Evolutionary conservation across 2,113 vertebrate species (phyloP).

Genomic region (Hassar affinis): DNA sequence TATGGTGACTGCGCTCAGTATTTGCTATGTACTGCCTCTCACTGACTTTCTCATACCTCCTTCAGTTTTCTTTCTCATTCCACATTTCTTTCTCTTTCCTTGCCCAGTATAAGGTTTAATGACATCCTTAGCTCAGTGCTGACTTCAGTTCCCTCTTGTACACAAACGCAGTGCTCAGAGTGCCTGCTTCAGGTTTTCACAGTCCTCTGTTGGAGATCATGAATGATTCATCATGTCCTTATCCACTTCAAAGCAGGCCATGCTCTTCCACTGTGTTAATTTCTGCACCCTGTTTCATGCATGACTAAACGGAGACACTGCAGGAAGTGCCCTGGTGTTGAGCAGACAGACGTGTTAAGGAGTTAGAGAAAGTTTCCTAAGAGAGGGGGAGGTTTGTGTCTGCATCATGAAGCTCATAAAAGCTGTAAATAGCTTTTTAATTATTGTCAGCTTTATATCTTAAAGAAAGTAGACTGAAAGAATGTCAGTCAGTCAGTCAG

Average conservation of each 20-base stretch:
- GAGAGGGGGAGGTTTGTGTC: neutral
- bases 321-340: neutral
- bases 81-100: neutral
- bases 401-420: conserved; percentile 5
- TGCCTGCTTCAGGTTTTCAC: conserved; percentile 9
- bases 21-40: neutral
- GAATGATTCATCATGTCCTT: conserved; percentile 59
- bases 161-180: neutral
- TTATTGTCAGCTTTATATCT: neutral
- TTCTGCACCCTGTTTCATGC: conserved; percentile 8
- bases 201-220: conserved; percentile 20
- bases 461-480: no score
- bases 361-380: neutral
- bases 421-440: neutral
- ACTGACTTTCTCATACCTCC: neutral
- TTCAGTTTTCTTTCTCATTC: neutral
- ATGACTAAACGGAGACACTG: conserved; percentile 17
- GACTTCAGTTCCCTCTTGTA: neutral
- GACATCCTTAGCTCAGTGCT: neutral
- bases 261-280: conserved; percentile 25
- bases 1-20: neutral
- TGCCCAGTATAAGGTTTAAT: neutral
- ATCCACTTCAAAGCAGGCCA: conserved; percentile 36
- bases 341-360: conserved; percentile 8
- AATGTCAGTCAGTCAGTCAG: no score